Base-by-base conservation (phyloP, 2,797 vertebrate species). In the Benthosema pterotum region DNA sequence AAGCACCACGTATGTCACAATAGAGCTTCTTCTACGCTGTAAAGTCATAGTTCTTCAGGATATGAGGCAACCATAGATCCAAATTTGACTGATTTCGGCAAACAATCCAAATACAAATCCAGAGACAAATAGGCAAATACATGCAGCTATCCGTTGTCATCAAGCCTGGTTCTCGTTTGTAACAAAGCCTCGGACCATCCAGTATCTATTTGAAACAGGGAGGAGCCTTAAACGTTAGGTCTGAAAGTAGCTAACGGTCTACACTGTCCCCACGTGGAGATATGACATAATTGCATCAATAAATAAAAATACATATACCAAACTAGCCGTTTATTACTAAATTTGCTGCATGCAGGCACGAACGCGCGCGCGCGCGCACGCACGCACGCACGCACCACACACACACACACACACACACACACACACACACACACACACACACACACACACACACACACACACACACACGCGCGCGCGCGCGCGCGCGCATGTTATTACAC, bases 231-330 rank as follows among this genome's bases (percentile, higher is more conserved):
- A 52, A 22, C 5, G 0, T 0, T 1, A 32, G 1, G 6, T 15
- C 5, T 17, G 52, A 11, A 15, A 75, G 62, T 38, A 38, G 8
- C 32, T 57, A 18, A 64, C 57, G 86, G 89, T 88, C 87, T 83
- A 63, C 5, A 52, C 82, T 74, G 83, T 79, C 88, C 76, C 78
- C 87, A 75, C 0, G 74, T 75, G 87, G 19, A 15, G 11, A 57
- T 38, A 9, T n/a, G 18, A 16, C n/a, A 5, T 0, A 25, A 28
- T 25, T 58, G 9, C 18, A 58, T 11, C n/a, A 38, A 2, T 9
- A 8, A 11, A 38, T 38, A 38, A 11, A 38, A 38, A 38, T 38
- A 38, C 8, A 38, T 9, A 9, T 32, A 32, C 9, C 32, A 38
- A n/a, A 38, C 32, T 2, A 38, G 32, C 8, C 2, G 8, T 38